These are phyloP conservation scores for Brachionus manjavacas DNA, from an alignment of 1,140 invertebrate species.

Conservation along the genomic window DNA sequence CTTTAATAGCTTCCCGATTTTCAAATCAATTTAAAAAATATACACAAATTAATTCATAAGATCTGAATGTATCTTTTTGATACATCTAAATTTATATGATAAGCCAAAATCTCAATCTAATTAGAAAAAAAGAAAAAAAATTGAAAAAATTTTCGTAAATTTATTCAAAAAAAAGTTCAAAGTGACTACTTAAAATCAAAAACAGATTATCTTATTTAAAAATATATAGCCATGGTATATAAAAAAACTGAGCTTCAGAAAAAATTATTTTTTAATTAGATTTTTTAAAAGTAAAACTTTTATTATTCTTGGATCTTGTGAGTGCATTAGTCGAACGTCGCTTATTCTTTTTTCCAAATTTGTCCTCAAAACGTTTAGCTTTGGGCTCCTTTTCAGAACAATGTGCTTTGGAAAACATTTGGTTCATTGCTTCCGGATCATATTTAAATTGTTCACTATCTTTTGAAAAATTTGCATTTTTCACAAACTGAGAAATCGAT, in stretches of 20 bases:
- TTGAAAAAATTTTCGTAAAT: too few relatives aligned
- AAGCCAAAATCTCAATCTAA: too few relatives aligned
- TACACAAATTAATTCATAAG: too few relatives aligned
- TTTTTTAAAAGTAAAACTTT: conserved; percentile 22
- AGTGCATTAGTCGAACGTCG: neutral
- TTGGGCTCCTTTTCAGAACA: neutral
- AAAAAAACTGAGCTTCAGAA: neutral
- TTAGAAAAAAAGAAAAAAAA: too few relatives aligned
- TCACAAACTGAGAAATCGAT: conserved; percentile 3
- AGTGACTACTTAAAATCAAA: neutral
- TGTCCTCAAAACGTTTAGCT: neutral
- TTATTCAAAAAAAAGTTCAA: too few relatives aligned
- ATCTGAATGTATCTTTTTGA: too few relatives aligned
- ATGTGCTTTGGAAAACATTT: conserved; percentile 6
- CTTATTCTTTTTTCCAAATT: conserved; percentile 1
- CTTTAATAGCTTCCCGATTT: too few relatives aligned
- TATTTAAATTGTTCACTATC: neutral
- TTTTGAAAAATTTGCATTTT: conserved; percentile 23
- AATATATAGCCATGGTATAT: neutral
- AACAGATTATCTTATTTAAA: neutral
- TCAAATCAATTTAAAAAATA: too few relatives aligned
- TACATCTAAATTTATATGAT: too few relatives aligned
- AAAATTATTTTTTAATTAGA: neutral
- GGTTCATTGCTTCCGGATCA: neutral
- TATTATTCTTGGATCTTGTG: conserved; percentile 9